Conservation (phyloP, 2,113 vertebrate species). For the Oplegnathus fasciatus region DNA sequence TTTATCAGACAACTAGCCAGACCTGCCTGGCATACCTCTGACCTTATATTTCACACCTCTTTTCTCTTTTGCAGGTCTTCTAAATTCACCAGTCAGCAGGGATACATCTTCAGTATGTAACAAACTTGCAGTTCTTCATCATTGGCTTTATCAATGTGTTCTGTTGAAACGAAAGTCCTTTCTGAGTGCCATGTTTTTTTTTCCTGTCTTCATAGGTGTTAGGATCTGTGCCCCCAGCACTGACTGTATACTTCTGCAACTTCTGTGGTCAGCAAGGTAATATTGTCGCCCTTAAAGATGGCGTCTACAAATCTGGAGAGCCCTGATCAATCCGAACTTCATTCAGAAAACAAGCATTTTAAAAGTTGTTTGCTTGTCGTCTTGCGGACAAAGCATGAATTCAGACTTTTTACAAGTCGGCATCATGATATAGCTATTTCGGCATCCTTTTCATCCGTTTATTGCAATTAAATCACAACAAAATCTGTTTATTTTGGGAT, state of each 20-base stretch:
- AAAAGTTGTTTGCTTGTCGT: no score
- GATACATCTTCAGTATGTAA: conserved; percentile 49
- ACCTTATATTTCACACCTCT: not conserved
- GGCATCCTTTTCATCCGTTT: no score
- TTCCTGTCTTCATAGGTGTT: conserved; percentile 32
- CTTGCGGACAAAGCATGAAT: no score
- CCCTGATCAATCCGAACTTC: no score
- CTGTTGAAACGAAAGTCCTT: not conserved
- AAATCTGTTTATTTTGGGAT: no score
- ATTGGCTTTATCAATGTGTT: not conserved
- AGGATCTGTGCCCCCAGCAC: not conserved
- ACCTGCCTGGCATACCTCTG: fast-evolving
- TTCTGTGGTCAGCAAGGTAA: conserved; percentile 82
- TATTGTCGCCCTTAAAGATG: not conserved
- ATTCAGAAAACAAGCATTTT: no score
- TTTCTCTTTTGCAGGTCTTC: conserved; percentile 6
- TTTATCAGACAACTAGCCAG: not conserved
- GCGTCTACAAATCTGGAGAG: no score
- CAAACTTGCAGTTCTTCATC: not conserved
- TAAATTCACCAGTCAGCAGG: not conserved
- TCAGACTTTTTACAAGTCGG: no score
- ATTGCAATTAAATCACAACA: no score
- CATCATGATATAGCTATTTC: no score
- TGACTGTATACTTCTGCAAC: conserved; percentile 69
- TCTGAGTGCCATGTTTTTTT: not conserved